These are phyloP conservation scores for Heliangelus exortis DNA, from an alignment of 2,797 vertebrate species.

Conservation along the genomic window DNA sequence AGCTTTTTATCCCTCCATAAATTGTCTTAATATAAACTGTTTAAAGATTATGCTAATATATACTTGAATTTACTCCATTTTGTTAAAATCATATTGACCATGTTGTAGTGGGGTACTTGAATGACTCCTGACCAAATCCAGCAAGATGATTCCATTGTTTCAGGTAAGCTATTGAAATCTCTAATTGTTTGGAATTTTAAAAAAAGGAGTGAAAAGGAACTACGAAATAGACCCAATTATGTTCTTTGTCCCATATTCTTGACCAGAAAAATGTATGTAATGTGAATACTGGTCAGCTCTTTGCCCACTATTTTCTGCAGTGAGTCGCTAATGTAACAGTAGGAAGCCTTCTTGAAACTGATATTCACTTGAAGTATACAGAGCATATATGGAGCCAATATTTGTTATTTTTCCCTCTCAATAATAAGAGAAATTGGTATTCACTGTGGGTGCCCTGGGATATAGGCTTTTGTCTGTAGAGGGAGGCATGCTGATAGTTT, in stretches of 20 bases:
- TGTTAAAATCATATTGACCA: background rate
- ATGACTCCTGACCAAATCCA: background rate
- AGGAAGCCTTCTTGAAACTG: background rate
- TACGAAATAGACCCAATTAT: background rate
- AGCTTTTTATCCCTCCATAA: background rate
- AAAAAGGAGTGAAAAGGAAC: background rate
- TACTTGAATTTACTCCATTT: background rate
- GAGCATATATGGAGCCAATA: background rate
- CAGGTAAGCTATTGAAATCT: background rate
- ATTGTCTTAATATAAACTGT: background rate
- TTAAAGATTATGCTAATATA: background rate
- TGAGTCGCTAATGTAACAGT: background rate
- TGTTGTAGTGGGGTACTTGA: background rate
- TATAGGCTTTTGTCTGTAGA: background rate
- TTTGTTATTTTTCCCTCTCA: background rate
- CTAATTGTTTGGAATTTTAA: background rate
- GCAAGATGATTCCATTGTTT: background rate
- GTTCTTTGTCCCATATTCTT: background rate
- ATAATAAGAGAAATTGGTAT: background rate
- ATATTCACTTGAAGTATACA: background rate
- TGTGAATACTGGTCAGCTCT: background rate
- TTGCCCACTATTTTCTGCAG: too few species aligned
- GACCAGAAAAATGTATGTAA: background rate
- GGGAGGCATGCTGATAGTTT: background rate
- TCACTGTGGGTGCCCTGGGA: background rate